phyloP scores from a whole-genome alignment of 2,888 invertebrate species.

The Julus scandinavius region DNA sequence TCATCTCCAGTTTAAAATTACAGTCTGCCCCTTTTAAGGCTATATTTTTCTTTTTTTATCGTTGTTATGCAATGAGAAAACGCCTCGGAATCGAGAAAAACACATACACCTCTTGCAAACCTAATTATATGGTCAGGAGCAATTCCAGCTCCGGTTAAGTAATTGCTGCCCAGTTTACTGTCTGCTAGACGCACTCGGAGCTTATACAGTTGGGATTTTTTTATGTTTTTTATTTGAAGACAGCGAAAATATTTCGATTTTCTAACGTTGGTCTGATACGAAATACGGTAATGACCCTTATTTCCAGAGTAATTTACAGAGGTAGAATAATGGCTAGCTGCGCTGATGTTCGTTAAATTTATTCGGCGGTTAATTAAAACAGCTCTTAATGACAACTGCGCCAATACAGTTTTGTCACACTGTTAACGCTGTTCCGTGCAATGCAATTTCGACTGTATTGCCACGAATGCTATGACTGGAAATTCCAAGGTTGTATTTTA shows the following conservation, averaged over 20 bases:
- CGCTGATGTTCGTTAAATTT: neutral
- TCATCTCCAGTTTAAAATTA: slow-evolving; percentile 27
- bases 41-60: slow-evolving; percentile 13
- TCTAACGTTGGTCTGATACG: neutral
- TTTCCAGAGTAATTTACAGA: neutral
- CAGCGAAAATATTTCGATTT: slow-evolving; percentile 26
- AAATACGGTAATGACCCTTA: neutral
- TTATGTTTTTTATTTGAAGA: neutral
- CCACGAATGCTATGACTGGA: too few relatives aligned
- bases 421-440: too few relatives aligned
- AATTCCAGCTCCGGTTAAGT: slow-evolving; percentile 21
- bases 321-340: neutral
- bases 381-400: neutral
- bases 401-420: too few relatives aligned
- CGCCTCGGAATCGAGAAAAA: slow-evolving; percentile 12
- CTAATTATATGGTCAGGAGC: slow-evolving; percentile 2
- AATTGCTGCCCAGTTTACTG: slow-evolving; percentile 7
- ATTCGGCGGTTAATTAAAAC: neutral
- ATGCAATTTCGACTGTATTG: too few relatives aligned
- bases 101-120: neutral
- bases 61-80: slow-evolving; percentile 2
- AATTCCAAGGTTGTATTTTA: too few relatives aligned
- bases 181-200: neutral
- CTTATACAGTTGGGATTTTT: neutral
- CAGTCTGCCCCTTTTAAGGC: slow-evolving; percentile 14